phyloP scores from a whole-genome alignment of 2,797 vertebrate species.

The Myoxocephalus aenaeus region DNA sequence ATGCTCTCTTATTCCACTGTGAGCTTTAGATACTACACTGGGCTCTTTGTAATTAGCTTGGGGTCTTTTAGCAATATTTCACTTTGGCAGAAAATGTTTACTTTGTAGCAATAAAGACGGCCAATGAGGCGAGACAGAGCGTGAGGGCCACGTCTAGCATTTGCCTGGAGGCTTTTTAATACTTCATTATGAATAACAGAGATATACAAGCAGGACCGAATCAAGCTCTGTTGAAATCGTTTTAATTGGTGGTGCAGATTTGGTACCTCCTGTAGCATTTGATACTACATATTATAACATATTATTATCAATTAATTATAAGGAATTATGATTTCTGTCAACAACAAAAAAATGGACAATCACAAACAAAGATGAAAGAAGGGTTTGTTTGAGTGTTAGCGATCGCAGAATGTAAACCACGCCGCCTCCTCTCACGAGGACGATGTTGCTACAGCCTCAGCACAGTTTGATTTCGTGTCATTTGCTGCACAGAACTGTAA shows the following conservation, averaged over 20 bases:
- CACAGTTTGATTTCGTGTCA: too few relatives aligned
- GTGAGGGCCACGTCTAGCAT: background rate
- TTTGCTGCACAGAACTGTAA: too few relatives aligned
- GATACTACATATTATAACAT: background rate
- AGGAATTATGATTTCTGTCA: background rate
- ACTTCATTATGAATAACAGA: background rate
- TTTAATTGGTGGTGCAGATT: background rate
- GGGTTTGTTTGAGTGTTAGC: background rate
- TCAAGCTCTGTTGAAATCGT: background rate
- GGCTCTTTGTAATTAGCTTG: constrained; percentile 19
- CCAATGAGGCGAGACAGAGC: background rate
- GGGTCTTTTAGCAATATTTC: constrained; percentile 16
- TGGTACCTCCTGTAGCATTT: background rate
- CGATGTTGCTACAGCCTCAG: background rate
- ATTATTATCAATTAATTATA: background rate
- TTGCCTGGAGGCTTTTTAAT: constrained; percentile 1
- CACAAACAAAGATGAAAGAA: background rate
- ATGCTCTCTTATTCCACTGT: constrained; percentile 19
- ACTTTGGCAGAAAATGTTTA: constrained; percentile 18
- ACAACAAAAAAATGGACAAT: background rate
- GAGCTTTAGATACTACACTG: background rate
- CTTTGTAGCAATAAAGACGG: background rate
- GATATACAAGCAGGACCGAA: background rate
- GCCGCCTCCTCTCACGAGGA: background rate
- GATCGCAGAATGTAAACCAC: background rate